These are phyloP conservation scores for Erpetoichthys calabaricus DNA, from an alignment of 2,797 vertebrate genomes.

Conservation along the genomic window DNA sequence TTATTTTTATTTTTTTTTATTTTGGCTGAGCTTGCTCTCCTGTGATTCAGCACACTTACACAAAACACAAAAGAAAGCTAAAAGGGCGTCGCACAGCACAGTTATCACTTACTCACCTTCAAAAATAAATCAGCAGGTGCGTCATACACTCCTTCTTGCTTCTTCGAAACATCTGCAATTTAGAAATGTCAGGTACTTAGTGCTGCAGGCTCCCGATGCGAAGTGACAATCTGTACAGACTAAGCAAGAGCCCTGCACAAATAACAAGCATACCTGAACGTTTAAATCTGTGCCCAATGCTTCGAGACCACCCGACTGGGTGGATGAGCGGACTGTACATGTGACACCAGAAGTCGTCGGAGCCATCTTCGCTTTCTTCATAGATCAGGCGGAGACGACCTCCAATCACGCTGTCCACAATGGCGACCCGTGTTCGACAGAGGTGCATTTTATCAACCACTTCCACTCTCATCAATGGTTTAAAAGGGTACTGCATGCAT, in stretches of 20 bases:
- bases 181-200: conserved; percentile 23
- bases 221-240: too few species aligned
- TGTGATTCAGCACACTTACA: too few species aligned
- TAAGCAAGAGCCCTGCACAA: not conserved
- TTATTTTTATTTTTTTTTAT: too few species aligned
- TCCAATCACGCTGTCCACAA: conserved; percentile 87
- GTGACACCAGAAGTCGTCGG: conserved; percentile 97
- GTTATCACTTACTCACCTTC: conserved; percentile 55
- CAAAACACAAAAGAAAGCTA: too few species aligned
- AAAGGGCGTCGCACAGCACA: too few species aligned
- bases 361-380: conserved; percentile 85
- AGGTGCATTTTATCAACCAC: conserved; percentile 96
- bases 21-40: too few species aligned
- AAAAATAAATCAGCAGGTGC: conserved; percentile 77
- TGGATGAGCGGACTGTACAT: conserved; percentile 96
- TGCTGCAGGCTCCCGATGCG: too few species aligned
- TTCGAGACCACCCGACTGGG: conserved; percentile 88
- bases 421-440: conserved; percentile 83
- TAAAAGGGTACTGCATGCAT: conserved; percentile 90
- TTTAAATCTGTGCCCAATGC: conserved; percentile 95
- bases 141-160: conserved; percentile 81
- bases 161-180: conserved; percentile 77
- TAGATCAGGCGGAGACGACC: conserved; percentile 84
- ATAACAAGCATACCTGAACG: conserved; percentile 63
- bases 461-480: conserved; percentile 92